Conservation (phyloP, 2,888 invertebrate genomes). For the Deladenus siricidicola region DNA sequence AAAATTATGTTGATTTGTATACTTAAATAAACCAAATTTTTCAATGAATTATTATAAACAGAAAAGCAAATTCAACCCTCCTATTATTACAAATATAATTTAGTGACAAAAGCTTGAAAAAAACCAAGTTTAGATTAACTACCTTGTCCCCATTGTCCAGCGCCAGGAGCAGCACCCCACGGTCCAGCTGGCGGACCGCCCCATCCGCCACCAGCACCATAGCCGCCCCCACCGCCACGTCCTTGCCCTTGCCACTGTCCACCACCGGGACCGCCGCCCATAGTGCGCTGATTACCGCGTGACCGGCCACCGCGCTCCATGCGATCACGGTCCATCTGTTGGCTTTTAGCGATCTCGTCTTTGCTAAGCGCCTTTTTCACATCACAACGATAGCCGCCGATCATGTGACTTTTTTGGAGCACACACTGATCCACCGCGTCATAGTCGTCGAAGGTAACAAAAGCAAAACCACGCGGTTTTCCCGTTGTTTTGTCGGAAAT, state of each 20-base stretch:
- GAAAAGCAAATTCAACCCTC: constrained; percentile 1
- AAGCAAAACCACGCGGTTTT: constrained; percentile 53
- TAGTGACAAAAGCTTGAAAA: neutral
- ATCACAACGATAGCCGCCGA: constrained; percentile 49
- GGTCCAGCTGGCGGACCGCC: constrained; percentile 13
- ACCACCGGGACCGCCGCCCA: constrained; percentile 5
- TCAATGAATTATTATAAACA: too few relatives aligned
- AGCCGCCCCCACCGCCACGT: constrained; percentile 6
- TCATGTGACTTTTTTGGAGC: constrained; percentile 41
- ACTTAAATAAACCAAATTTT: neutral
- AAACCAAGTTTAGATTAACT: too few relatives aligned
- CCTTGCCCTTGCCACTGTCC: constrained; percentile 3
- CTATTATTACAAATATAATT: neutral
- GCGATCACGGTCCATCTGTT: constrained; percentile 35
- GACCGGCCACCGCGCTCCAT: constrained; percentile 27
- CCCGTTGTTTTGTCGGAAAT: constrained; percentile 51
- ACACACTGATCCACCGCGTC: constrained; percentile 53
- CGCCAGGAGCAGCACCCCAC: constrained; percentile 9
- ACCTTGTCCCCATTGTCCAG: neutral
- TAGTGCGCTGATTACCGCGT: constrained; percentile 19
- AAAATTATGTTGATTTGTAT: neutral
- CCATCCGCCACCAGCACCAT: constrained; percentile 16
- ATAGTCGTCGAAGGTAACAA: constrained; percentile 53
- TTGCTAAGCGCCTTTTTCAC: constrained; percentile 52
- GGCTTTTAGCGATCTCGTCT: constrained; percentile 47